Conservation (phyloP, 2,797 vertebrate species). For the Etheostoma perlongum region DNA sequence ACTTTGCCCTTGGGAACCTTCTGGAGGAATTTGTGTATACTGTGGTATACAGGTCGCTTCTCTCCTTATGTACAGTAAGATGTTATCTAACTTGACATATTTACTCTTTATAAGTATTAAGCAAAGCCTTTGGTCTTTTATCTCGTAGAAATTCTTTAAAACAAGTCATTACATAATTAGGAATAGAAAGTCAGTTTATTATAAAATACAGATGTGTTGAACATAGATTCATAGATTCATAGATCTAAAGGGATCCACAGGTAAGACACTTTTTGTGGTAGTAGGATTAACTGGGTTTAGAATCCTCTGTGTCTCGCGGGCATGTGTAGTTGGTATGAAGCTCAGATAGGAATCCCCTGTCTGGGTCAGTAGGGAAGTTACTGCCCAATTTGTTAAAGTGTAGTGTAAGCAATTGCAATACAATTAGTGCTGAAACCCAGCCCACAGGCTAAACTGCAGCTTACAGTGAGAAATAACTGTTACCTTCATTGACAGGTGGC, state of each 20-base stretch:
- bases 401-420: conserved; percentile 8
- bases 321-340: neutral
- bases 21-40: conserved; percentile 8
- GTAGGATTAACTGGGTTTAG: too few species aligned
- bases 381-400: neutral
- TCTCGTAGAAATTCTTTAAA: neutral
- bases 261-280: neutral
- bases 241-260: neutral
- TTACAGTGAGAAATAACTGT: conserved; percentile 14
- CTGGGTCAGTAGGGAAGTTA: neutral
- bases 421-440: conserved; percentile 21
- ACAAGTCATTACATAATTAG: neutral
- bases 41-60: neutral
- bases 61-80: neutral
- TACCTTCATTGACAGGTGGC: conserved; percentile 6
- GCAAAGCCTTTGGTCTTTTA: neutral
- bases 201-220: neutral
- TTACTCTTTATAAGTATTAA: neutral
- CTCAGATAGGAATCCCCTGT: neutral
- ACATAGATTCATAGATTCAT: neutral
- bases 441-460: conserved; percentile 41
- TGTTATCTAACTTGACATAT: conserved; percentile 17
- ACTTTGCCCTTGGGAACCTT: neutral
- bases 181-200: neutral
- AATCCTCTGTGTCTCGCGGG: neutral